A percentile compares a stretch with the other conserved stretches of the same genome.
phyloP scores from a whole-genome alignment of 2,113 vertebrate genomes.

The Callorhinus ursinus region DNA sequence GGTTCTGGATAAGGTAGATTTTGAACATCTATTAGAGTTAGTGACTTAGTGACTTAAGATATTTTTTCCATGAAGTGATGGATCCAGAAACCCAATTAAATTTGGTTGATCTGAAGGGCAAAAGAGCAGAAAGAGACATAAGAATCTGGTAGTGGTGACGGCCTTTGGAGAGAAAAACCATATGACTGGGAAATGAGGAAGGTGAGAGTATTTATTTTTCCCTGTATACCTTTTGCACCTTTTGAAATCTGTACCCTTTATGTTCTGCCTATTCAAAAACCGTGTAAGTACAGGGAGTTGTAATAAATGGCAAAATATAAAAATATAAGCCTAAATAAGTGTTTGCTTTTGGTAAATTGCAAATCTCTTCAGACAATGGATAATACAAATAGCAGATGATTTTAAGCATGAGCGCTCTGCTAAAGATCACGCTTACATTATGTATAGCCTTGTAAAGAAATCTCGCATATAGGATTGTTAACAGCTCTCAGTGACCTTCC shows the following conservation, averaged over 20 bases:
- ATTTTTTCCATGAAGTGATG: neutral
- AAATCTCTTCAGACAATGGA: neutral
- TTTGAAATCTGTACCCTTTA: neutral
- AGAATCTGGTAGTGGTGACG: neutral
- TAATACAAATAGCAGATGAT: neutral
- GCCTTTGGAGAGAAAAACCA: neutral
- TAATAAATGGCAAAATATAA: neutral
- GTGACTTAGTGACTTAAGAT: neutral
- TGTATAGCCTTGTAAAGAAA: neutral
- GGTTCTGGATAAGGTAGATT: neutral
- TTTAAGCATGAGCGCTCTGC: neutral
- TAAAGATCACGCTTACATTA: neutral
- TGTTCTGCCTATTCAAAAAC: neutral
- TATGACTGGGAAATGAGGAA: neutral
- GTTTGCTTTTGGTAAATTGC: slow-evolving; percentile 34
- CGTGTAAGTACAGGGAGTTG: neutral
- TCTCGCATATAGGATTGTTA: neutral
- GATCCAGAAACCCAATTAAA: neutral
- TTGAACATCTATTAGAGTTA: neutral
- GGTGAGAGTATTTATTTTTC: neutral
- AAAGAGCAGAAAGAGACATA: neutral
- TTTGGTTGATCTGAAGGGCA: neutral
- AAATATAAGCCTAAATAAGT: neutral
- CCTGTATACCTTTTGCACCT: neutral
- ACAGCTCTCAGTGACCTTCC: neutral